A percentile compares a stretch with the other conserved stretches of the same genome.
Conservation (phyloP, 2,797 vertebrate species). For the Anguilla pacifica region DNA sequence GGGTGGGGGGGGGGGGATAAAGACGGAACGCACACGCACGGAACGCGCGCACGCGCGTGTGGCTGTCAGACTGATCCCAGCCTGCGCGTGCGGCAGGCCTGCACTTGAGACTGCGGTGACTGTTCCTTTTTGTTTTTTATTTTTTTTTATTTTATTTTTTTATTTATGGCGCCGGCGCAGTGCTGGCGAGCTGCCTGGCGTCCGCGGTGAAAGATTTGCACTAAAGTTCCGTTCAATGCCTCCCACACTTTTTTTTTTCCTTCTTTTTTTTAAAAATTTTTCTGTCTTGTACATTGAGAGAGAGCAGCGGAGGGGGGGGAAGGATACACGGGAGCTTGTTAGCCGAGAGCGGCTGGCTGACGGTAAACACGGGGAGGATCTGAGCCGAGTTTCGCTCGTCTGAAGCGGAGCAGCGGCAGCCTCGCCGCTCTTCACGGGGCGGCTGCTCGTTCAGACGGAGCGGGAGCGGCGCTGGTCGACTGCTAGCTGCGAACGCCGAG, state of each 20-base stretch:
- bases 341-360: not conserved
- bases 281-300: conserved; percentile 37
- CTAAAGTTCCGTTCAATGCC: conserved; percentile 59
- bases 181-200: conserved; percentile 54
- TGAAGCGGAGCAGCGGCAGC: not conserved
- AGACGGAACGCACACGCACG: not conserved
- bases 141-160: conserved; percentile 45
- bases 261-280: conserved; percentile 4
- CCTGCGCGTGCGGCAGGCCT: conserved; percentile 28
- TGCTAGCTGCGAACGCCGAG: not conserved
- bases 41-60: conserved; percentile 10
- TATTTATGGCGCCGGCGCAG: conserved; percentile 64
- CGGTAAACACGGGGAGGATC: not conserved
- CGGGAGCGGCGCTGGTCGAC: not conserved
- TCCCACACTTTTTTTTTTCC: conserved; percentile 34
- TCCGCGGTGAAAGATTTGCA: conserved; percentile 66
- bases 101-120: conserved; percentile 52
- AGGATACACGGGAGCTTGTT: conserved; percentile 2
- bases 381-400: not conserved
- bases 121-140: conserved; percentile 19
- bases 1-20: not conserved
- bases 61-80: conserved; percentile 30
- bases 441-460: not conserved
- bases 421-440: not conserved
- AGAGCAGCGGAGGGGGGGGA: conserved; percentile 25